phyloP scores from a whole-genome alignment of 2,113 vertebrate genomes.

The Aspidoscelis tigris region DNA sequence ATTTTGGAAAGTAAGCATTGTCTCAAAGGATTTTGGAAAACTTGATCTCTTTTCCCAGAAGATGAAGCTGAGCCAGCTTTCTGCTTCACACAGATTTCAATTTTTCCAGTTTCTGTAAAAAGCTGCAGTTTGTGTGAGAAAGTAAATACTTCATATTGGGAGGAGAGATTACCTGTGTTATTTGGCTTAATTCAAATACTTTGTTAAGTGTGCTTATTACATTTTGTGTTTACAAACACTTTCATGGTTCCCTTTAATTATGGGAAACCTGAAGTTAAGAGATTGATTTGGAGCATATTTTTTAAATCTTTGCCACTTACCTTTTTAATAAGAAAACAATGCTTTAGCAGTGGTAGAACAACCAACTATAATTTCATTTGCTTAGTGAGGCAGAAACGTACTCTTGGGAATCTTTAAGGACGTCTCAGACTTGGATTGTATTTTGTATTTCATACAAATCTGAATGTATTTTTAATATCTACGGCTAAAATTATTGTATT shows the following conservation, averaged over 20 bases:
- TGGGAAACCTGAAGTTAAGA: neutral
- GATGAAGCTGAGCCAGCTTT: neutral
- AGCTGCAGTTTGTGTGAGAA: neutral
- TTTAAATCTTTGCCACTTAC: neutral
- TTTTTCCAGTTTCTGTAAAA: conserved; percentile 4
- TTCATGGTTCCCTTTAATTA: neutral
- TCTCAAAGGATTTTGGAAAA: neutral
- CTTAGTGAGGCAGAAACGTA: neutral
- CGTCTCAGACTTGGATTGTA: neutral
- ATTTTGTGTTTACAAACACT: neutral
- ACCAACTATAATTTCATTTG: neutral
- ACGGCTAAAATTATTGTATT: neutral
- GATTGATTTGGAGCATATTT: neutral
- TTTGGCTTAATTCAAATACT: conserved; percentile 4
- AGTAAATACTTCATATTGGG: neutral
- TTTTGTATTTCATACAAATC: neutral
- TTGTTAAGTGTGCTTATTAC: neutral
- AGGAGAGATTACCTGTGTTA: neutral
- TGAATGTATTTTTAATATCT: neutral
- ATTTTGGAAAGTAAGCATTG: conserved; percentile 19
- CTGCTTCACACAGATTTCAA: neutral
- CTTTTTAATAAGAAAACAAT: neutral
- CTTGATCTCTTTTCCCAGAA: too few relatives aligned
- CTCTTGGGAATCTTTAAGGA: neutral
- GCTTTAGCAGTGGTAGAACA: neutral